A percentile compares a stretch with the other conserved stretches of the same genome.
phyloP scores from a whole-genome alignment of 2,888 invertebrate genomes.

The Heliconius aoede region DNA sequence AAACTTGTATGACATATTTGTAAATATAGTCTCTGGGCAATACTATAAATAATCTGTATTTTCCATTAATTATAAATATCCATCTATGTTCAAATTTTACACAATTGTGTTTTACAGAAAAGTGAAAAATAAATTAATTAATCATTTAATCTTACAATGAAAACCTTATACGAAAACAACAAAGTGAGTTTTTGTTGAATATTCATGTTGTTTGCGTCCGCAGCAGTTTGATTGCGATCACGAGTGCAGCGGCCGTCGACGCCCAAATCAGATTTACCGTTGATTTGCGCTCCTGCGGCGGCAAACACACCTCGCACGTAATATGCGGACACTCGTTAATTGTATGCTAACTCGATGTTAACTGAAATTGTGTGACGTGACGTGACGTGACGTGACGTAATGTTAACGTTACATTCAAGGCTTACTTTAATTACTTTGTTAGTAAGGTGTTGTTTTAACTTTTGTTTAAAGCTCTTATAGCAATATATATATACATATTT shows the following conservation, averaged over 20 bases:
- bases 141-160: neutral
- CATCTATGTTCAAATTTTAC: too few species aligned
- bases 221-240: slow-evolving; percentile 51
- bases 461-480: neutral
- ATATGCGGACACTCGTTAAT: slow-evolving; percentile 31
- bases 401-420: neutral
- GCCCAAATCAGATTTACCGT: slow-evolving; percentile 57
- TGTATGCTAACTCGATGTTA: slow-evolving; percentile 25
- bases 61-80: neutral
- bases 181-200: slow-evolving; percentile 36
- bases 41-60: neutral
- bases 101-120: too few species aligned
- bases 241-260: slow-evolving; percentile 46
- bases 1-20: slow-evolving; percentile 26
- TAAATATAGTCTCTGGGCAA: neutral
- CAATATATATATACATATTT: neutral
- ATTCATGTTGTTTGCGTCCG: slow-evolving; percentile 40
- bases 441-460: neutral
- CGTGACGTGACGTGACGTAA: too few species aligned
- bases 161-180: slow-evolving; percentile 10
- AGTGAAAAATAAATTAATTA: neutral
- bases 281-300: slow-evolving; percentile 55
- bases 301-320: slow-evolving; percentile 33
- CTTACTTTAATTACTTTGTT: neutral
- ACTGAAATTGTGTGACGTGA: slow-evolving; percentile 24